Conservation (phyloP, 30 jellyfish, hydroid and myxozoan genomes). For the Aurelia aurita region DNA sequence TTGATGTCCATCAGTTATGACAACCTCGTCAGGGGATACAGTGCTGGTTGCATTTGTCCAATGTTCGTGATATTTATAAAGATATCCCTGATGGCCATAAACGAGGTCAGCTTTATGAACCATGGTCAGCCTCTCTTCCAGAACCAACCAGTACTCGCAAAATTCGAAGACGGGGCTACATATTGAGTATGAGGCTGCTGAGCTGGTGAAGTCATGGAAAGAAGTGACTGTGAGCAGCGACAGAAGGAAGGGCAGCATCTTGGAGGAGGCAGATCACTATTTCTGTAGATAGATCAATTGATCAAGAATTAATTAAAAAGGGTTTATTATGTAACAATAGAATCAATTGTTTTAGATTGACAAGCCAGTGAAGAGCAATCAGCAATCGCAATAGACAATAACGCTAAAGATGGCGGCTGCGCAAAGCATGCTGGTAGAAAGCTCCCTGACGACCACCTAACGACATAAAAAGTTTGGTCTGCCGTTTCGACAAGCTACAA, state of each 20-base stretch:
- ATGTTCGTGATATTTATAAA: conserved; percentile 83
- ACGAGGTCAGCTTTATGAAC: conserved; percentile 85
- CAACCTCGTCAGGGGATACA: conserved; percentile 87
- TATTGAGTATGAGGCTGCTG: conserved; percentile 28
- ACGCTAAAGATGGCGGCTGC: too few species aligned
- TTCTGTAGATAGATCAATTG: too few species aligned
- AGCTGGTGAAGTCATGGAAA: not conserved
- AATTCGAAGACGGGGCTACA: conserved; percentile 57
- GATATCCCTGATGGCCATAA: conserved; percentile 80
- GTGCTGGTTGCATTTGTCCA: conserved; percentile 82
- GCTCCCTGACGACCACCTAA: too few species aligned
- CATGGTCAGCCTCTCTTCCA: conserved; percentile 91
- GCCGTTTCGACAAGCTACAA: too few species aligned
- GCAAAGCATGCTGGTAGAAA: too few species aligned
- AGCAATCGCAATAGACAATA: too few species aligned
- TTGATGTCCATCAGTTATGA: conserved; percentile 89
- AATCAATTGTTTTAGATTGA: too few species aligned
- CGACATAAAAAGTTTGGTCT: too few species aligned
- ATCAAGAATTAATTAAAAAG: too few species aligned
- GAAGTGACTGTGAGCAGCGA: not conserved
- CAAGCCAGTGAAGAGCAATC: too few species aligned
- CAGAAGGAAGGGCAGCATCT: not conserved
- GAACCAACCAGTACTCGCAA: conserved; percentile 88
- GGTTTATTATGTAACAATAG: too few species aligned
- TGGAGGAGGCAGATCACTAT: not conserved